Conservation (phyloP, 1,140 invertebrate species). For the Argopecten irradians region DNA sequence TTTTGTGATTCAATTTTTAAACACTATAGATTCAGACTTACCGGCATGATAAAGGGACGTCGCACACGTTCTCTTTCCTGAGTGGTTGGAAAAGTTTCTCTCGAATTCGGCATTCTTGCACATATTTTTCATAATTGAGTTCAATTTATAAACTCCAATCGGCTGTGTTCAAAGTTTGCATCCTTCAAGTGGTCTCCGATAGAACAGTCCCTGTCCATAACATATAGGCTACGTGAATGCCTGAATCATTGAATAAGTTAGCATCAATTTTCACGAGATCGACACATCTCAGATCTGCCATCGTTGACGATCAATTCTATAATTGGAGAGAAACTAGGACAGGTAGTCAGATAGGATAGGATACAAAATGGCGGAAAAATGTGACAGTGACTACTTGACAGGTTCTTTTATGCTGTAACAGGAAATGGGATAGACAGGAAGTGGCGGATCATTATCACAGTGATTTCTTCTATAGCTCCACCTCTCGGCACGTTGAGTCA, state of each 20-base stretch:
- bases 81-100: constrained; percentile 32
- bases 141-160: constrained; percentile 35
- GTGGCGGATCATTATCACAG: too few species aligned
- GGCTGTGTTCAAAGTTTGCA: constrained; percentile 5
- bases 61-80: constrained; percentile 41
- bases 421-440: too few species aligned
- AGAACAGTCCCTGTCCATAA: constrained; percentile 26
- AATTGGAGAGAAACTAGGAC: too few species aligned
- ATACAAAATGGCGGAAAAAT: too few species aligned
- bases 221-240: too few species aligned
- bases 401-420: too few species aligned
- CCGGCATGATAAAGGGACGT: constrained; percentile 25
- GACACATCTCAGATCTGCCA: too few species aligned
- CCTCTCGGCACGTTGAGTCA: too few species aligned
- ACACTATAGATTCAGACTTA: background rate
- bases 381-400: too few species aligned
- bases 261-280: too few species aligned
- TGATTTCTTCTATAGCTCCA: background rate
- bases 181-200: background rate
- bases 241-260: background rate
- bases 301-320: too few species aligned
- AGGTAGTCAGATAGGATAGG: too few species aligned
- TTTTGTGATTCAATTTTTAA: background rate
- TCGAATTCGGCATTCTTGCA: constrained; percentile 13
- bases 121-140: constrained; percentile 32